Conservation (phyloP, 2,888 invertebrate genomes). For the Spicauda simplicius region DNA sequence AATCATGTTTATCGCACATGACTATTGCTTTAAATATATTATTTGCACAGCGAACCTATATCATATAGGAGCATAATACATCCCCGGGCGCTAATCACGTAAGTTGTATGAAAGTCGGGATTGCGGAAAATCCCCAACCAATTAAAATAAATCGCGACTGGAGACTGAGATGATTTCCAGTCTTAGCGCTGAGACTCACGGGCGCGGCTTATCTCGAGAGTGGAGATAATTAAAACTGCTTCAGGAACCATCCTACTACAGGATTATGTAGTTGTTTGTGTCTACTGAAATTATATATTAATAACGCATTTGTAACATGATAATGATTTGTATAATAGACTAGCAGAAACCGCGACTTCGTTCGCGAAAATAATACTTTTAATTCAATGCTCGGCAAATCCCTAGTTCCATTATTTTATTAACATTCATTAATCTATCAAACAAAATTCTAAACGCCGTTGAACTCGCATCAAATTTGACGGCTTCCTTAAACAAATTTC, state of each 20-base stretch:
- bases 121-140: constrained; percentile 38
- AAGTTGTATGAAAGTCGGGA: constrained; percentile 34
- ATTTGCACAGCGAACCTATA: constrained; percentile 21
- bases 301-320: not conserved
- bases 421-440: no score
- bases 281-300: constrained; percentile 23
- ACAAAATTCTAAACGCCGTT: no score
- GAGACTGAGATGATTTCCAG: constrained; percentile 45
- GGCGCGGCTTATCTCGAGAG: constrained; percentile 43
- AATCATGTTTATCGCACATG: no score
- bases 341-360: no score
- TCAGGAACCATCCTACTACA: constrained; percentile 13
- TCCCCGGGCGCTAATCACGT: constrained; percentile 16
- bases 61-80: constrained; percentile 12
- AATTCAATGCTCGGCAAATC: no score
- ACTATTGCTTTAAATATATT: not conserved
- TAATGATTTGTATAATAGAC: no score
- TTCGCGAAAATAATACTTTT: no score
- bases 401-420: no score
- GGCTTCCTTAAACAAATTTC: no score
- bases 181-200: constrained; percentile 44
- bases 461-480: no score
- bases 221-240: constrained; percentile 46
- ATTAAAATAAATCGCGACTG: constrained; percentile 43
- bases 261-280: constrained; percentile 11